Base-by-base conservation (phyloP, 2,888 invertebrate genomes). In the Aelia acuminata region DNA sequence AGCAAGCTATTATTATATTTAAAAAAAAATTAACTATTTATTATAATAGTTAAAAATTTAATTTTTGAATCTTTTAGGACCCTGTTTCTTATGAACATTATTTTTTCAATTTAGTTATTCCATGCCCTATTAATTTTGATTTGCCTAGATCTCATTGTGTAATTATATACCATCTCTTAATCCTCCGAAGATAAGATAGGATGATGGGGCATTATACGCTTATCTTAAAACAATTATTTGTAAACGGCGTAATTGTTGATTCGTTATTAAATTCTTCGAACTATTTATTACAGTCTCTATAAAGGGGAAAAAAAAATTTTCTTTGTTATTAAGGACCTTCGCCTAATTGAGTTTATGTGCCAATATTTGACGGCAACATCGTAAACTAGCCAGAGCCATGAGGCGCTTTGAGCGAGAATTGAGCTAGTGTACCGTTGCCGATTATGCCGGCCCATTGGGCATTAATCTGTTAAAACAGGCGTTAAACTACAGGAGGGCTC, bases 401-500 rank as follows among this genome's bases (percentile, higher is more conserved):
- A n/a, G 11, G 4, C 18, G 39, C n/a, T 39, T 80, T 80, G 39
- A 43, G 43, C 80, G 35, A 43, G 80, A 47, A 80, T 39, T 11
- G 57, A 57, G 15, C 26, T 26, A 80, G 80, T 43, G 80, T 80
- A 80, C 22, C 80, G 80, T n/a, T 80, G 35, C 43, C 43, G 80
- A 80, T 80, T 80, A 80, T 39, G 11, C 80, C 80, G 80, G 43
- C 80, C 80, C 80, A 80, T 80, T 80, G 39, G 80, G 80, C 80
- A 80, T 80, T 80, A 80, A 80, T 80, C 80, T 80, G 80, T 80
- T 80, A 80, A 80, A 80, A 80, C 43, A 80, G 80, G 80, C 80
- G 80, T 80, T n/a, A 80, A 80, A 80, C 80, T 43, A 80, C 43
- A 39, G 43, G 43, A 22, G n/a, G 80, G 43, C 43, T 80, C 80